Conservation (phyloP, 2,113 vertebrate species). For the Odontophorus gujanensis region DNA sequence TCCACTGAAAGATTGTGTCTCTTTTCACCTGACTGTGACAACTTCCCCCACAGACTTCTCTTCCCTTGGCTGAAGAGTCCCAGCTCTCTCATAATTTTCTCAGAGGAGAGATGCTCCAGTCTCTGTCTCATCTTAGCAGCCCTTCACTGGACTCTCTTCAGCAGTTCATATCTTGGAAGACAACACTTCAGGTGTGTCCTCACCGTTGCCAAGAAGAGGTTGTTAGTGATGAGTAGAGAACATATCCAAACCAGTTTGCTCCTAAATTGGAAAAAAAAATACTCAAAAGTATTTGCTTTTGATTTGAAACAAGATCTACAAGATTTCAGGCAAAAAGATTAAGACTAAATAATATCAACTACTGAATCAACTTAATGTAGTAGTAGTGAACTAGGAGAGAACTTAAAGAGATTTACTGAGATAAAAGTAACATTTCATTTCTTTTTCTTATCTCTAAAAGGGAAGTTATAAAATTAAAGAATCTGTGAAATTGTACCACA, state of each 20-base stretch:
- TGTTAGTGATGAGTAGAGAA: neutral
- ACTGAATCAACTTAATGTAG: neutral
- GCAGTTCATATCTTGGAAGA: neutral
- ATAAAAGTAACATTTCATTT: neutral
- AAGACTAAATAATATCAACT: neutral
- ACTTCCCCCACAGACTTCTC: rapidly evolving
- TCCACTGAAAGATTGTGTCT: neutral
- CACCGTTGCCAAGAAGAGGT: neutral
- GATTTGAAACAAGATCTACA: neutral
- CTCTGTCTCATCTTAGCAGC: neutral
- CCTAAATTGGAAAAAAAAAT: neutral
- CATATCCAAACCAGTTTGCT: neutral
- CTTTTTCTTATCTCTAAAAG: neutral
- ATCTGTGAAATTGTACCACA: neutral
- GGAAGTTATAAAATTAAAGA: neutral
- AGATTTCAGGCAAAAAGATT: neutral
- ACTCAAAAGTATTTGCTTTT: neutral
- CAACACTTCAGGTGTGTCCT: neutral
- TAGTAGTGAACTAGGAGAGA: neutral
- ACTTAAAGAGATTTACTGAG: neutral
- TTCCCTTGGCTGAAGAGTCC: neutral
- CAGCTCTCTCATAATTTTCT: neutral
- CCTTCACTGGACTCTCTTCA: neutral
- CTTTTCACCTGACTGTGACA: neutral
- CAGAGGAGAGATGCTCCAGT: neutral